These are phyloP conservation scores for human (Homo sapiens) DNA, from an alignment of 2,113 vertebrate species.

Conservation along the genomic window GRCh38 chr11:16621501-16622000, in stretches of 20 bases:
- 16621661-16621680: conserved; percentile 14
- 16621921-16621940: neutral
- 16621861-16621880: neutral
- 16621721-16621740: neutral
- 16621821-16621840: neutral
- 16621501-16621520: conserved; percentile 25
- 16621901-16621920: conserved; percentile 8
- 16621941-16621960: conserved; percentile 26
- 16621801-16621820: conserved; percentile 21
- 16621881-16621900: conserved; percentile 40
- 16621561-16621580: conserved; percentile 33
- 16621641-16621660: conserved; percentile 44
- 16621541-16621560: neutral
- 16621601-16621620: neutral
- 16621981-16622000: conserved; percentile 7
- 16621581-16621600: neutral
- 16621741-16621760: neutral
- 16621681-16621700: conserved; percentile 13
- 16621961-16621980: neutral
- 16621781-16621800: conserved; percentile 46
- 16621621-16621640: conserved; percentile 5
- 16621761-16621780: neutral
- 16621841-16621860: conserved; percentile 26
- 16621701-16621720: neutral
- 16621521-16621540: neutral